Base-by-base conservation (phyloP, 2,113 vertebrate species). In the Mobula hypostoma region DNA sequence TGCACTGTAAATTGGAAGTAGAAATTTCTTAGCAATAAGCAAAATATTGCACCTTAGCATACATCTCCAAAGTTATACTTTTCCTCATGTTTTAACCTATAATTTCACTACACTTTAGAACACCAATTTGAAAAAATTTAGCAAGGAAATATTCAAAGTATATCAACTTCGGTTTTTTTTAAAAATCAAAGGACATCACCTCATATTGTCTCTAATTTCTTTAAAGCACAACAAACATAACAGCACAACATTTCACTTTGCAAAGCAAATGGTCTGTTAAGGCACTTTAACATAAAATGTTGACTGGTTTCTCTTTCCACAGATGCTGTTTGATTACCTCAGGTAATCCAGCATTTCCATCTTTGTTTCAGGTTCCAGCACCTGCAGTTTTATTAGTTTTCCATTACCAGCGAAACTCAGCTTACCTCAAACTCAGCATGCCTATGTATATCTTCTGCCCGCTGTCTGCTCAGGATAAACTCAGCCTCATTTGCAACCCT, bases 351-450 rank as follows among this genome's bases (percentile, higher is more conserved):
- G 17, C 72, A 74, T 74, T 74, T 74, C 72, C 21, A 5, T 74
- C 21, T 70, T 74, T 21, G 17, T 74, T 74, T 19, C 72, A 74
- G 72, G 21, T 24, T 21, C 21, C 19, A 74, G 5, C 72, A 74
- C 5, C 72, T 74, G 72, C 72, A 74, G 72, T 24, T 74, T 74
- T 74, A 74, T 24, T 74, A 5, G 5, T 21, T 74, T 74, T 74
- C 19, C 72, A 74, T 24, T 74, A 29, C 61, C 2, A 12, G 8
- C 36, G 40, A 72, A 5, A 12, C 9, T 24, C 32, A 66, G 66
- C 97, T 96, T 96, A 99, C 99, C 98, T 99, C 99, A 96, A 99
- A 99, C 95, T 99, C 99, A 14, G 99, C 98, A 56, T 99, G 99
- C 94, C 98, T 98, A 94, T 99, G 98, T 95, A 99, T 98, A 96